phyloP scores from a whole-genome alignment of 1,140 invertebrate genomes.

The Drosophila mojavensis region DNA sequence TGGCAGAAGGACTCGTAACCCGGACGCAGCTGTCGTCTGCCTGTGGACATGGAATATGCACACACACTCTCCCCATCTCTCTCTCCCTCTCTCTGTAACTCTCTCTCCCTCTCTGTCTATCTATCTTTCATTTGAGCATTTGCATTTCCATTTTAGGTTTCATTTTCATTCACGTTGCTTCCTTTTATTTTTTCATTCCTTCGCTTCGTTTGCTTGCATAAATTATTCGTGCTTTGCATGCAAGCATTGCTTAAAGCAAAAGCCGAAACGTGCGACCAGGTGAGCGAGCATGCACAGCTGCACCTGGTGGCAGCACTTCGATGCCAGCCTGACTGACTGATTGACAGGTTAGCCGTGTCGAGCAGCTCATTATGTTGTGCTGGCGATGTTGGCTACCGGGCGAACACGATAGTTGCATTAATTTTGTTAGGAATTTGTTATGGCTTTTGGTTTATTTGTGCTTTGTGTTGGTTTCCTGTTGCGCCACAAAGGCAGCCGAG shows the following conservation, averaged over 20 bases:
- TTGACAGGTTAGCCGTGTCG: constrained; percentile 19
- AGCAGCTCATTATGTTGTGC: background rate
- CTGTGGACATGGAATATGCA: constrained; percentile 26
- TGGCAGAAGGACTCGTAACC: background rate
- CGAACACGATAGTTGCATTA: constrained; percentile 69
- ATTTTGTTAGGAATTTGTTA: constrained; percentile 51
- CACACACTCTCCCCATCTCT: background rate
- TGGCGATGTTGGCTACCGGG: no score
- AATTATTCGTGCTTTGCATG: constrained; percentile 73
- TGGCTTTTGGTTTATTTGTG: constrained; percentile 26
- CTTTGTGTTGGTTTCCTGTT: constrained; percentile 46
- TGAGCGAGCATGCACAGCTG: background rate
- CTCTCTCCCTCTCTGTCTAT: background rate
- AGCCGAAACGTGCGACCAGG: constrained; percentile 17
- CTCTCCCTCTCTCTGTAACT: constrained; percentile 12
- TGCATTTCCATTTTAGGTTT: constrained; percentile 67
- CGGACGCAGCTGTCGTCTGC: constrained; percentile 5
- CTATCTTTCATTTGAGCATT: constrained; percentile 33
- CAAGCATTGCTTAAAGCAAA: constrained; percentile 42
- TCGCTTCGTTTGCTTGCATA: constrained; percentile 63
- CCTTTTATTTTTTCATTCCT: constrained; percentile 24
- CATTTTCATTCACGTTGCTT: constrained; percentile 39
- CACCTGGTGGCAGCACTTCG: background rate
- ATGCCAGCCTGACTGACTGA: background rate
- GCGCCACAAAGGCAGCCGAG: constrained; percentile 33